Evolutionary conservation across 2,797 vertebrate species (phyloP), one percentile per base, ranked within the genome.

Genomic region (Eospalax fontanierii): DNA sequence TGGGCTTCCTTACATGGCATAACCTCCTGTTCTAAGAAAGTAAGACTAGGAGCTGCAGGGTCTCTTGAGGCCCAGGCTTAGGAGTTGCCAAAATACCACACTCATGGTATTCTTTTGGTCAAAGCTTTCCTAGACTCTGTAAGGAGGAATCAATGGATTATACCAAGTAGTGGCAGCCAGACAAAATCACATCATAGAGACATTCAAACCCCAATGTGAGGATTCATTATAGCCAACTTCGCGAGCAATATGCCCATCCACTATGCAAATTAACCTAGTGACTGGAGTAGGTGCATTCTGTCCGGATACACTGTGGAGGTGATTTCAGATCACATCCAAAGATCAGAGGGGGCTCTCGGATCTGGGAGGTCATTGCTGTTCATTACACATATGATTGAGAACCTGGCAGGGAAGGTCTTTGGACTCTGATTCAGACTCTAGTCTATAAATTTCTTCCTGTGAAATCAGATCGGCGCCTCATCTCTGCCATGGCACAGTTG

Each of bases 401-500:
- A 91, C 78, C 11, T 6, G 4, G 81, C 24, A 50, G 40, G 66
- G 54, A 76, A 89, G 66, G 26, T 40, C 83, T 96, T 43, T 46
- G 87, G 78, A 86, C 57, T 70, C 57, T 91, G 71, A 94, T 86
- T 94, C 38, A 73, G 89, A 94, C 65, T 76, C 87, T 87, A 71
- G 74, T 78, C 94, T 89, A 68, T 92, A 95, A 70, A 30, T 90
- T 91, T 95, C 96, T 94, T 96, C 84, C 74, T 86, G n/a, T 30
- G 84, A 91, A 96, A 96, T 97, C 85, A 94, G 87, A 73, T 90
- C 63, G 90, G 96, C 92, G 88, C 68, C 66, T 96, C 95, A 83
- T 90, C 68, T 88, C 90, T 81, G 90, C 71, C 91, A 90, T 18
- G 65, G 82, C 95, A 87, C 28, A 71, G 71, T 93, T 73, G 35